Evolutionary conservation across 37 sponge, comb jelly and placozoan genomes (phyloP).

Genomic region (Geodia barretti): DNA sequence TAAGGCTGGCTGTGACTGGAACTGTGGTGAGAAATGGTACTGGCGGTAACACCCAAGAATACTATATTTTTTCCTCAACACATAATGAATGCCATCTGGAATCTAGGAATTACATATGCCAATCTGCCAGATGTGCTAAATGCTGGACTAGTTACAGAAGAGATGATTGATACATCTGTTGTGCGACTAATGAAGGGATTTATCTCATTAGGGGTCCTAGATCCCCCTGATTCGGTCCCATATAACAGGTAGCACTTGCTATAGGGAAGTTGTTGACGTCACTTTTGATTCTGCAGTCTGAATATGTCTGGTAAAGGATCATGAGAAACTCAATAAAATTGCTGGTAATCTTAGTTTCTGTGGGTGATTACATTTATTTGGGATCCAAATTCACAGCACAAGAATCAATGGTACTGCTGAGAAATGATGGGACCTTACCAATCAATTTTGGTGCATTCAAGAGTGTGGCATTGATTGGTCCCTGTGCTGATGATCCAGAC

Average conservation of each 20-base stretch:
- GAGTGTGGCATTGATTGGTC: constrained; percentile 46
- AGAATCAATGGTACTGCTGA: constrained; percentile 34
- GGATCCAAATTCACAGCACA: not conserved
- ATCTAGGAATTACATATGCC: not conserved
- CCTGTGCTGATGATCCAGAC: constrained; percentile 34
- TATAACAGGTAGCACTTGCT: too few species aligned
- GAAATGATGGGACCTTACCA: constrained; percentile 29
- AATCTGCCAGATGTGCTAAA: not conserved
- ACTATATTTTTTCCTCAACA: not conserved
- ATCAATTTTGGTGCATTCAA: constrained; percentile 12
- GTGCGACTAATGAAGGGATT: constrained; percentile 15
- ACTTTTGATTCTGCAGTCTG: too few species aligned
- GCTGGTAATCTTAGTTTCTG: too few species aligned
- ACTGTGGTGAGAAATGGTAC: constrained; percentile 18
- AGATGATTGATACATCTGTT: constrained; percentile 11
- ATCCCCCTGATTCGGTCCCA: constrained; percentile 45
- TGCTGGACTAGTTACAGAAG: constrained; percentile 4
- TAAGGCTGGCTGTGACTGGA: constrained; percentile 53
- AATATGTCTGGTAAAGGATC: too few species aligned
- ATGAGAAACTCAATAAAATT: too few species aligned
- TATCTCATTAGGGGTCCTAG: constrained; percentile 42
- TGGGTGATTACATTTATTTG: too few species aligned
- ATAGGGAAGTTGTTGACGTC: too few species aligned
- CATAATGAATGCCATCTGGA: not conserved
- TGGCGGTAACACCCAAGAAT: not conserved